phyloP scores from a whole-genome alignment of 2,888 invertebrate genomes.

The Drymonia ruficornis region DNA sequence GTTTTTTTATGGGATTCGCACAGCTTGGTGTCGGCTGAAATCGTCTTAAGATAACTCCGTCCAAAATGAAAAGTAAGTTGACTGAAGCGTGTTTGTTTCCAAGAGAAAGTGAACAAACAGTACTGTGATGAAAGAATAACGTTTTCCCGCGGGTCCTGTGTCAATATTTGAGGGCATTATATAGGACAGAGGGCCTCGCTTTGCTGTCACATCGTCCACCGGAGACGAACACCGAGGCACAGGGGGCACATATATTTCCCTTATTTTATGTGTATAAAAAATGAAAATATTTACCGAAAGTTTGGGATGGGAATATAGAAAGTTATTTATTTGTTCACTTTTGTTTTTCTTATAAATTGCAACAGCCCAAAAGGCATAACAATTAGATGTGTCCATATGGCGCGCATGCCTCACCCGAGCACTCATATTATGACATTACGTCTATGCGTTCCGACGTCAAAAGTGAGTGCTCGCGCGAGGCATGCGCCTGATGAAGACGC shows the following conservation, averaged over 20 bases:
- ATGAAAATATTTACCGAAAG: not conserved
- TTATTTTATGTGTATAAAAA: not conserved
- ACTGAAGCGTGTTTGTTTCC: not conserved
- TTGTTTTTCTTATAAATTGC: too few species aligned
- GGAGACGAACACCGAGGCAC: not conserved
- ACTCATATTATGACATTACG: too few species aligned
- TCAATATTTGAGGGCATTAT: constrained; percentile 9
- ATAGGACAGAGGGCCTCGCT: constrained; percentile 5
- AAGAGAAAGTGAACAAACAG: constrained; percentile 8
- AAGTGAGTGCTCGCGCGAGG: too few species aligned
- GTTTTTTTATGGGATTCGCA: too few species aligned
- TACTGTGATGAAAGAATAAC: constrained; percentile 7
- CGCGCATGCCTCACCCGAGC: too few species aligned
- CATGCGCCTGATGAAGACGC: too few species aligned
- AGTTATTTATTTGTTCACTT: not conserved
- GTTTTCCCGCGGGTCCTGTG: constrained; percentile 6
- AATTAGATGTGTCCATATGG: too few species aligned
- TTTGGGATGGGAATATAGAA: not conserved
- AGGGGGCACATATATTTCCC: not conserved
- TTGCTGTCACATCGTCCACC: not conserved
- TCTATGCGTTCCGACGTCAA: too few species aligned
- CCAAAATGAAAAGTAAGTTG: not conserved
- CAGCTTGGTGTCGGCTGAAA: too few species aligned
- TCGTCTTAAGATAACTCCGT: not conserved
- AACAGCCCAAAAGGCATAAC: too few species aligned